Evolutionary conservation across 2,888 invertebrate species (phyloP), one percentile per base, ranked within the genome.

Genomic region (Drosophila borborema): DNA sequence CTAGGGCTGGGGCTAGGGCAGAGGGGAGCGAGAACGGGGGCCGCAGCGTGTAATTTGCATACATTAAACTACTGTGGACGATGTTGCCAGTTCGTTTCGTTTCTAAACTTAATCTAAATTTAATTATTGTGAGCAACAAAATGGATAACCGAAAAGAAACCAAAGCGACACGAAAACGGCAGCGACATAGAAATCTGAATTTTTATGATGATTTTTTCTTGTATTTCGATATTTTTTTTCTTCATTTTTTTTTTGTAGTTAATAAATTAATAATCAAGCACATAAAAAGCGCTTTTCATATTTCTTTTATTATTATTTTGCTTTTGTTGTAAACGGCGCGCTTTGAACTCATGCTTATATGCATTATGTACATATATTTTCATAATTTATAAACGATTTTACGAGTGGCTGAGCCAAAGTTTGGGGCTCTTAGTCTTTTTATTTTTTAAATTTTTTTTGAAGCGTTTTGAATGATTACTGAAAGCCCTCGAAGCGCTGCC

Each of bases 291-390:
- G 89, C 87, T 90, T 86, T 86, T 86, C 85, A 86, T 86, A 86
- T 75, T 80, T 86, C 70, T 85, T 64, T 61, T 70, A 60, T 58
- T 49, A 62, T 54, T 38, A 40, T 49, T 51, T 54, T 34, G 40
- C 28, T 31, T 55, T 55, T 28, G 55, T 69, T 53, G 65, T 43
- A 58, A 71, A 83, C 90, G 85, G 90, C 89, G 69, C 83, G 81
- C 85, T 85, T 85, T 85, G 85, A 85, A 85, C 89, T 85, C 65
- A 63, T 65, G 86, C 65, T 62, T 60, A 73, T 80, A 72, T 84
- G 73, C 89, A 85, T 85, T 89, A 89, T 89, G 90, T 87, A 85
- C 82, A 87, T 87, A 89, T 88, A 85, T 89, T 89, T 85, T 85
- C 89, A 85, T 85, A 85, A 88, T 86, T 85, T 89, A 89, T 88